A percentile compares a stretch with the other conserved stretches of the same genome.
These are phyloP conservation scores for Battus philenor DNA, from an alignment of 1,140 invertebrate species.

Conservation along the genomic window DNA sequence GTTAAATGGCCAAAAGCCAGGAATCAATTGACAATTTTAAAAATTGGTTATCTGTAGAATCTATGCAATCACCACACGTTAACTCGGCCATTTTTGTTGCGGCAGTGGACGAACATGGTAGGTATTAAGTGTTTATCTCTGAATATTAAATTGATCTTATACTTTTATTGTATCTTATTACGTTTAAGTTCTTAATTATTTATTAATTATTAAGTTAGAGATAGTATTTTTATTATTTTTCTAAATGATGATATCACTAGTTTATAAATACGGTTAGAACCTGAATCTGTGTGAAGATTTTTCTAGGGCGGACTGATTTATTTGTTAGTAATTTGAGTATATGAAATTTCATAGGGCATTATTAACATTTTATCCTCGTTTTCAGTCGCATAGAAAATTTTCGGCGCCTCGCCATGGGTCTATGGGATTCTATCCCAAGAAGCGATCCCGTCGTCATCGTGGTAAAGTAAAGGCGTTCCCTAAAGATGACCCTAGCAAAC, in stretches of 20 bases:
- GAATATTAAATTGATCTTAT: conserved; percentile 25
- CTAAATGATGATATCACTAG: conserved; percentile 59
- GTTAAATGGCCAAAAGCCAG: too few species aligned
- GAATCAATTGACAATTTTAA: too few species aligned
- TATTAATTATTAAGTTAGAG: conserved; percentile 6
- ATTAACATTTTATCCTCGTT: conserved; percentile 28
- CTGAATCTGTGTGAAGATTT: conserved; percentile 67
- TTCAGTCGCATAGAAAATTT: conserved; percentile 99
- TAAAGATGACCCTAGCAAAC: conserved; percentile 97
- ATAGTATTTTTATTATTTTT: conserved; percentile 6
- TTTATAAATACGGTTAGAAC: conserved; percentile 69
- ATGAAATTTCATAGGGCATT: too few species aligned
- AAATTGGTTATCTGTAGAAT: too few species aligned
- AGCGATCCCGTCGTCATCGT: conserved; percentile 95
- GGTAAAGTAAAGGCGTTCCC: conserved; percentile 99
- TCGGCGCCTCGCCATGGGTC: conserved; percentile 99
- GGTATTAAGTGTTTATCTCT: conserved; percentile 27
- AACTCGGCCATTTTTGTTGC: conserved; percentile 63
- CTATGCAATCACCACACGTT: too few species aligned
- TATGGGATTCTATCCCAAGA: conserved; percentile 99
- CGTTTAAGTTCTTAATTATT: neutral
- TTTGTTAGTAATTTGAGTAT: too few species aligned
- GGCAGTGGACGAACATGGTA: conserved; percentile 54
- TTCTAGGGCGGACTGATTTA: conserved; percentile 72
- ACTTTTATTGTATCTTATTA: neutral